phyloP scores from a whole-genome alignment of 2,888 invertebrate species.

The Sarcophaga rosellei region DNA sequence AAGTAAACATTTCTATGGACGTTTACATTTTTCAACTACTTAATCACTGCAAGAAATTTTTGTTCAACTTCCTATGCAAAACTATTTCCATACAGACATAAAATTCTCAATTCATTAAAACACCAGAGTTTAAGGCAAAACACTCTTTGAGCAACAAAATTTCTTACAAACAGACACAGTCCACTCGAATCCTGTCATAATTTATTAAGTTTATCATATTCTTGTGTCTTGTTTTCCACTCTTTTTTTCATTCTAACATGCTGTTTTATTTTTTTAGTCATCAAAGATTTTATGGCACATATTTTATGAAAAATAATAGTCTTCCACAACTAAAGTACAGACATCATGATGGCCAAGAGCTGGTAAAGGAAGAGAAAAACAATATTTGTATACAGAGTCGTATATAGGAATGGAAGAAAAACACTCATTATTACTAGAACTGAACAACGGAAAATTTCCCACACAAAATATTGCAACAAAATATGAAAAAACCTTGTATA shows the following conservation, averaged over 20 bases:
- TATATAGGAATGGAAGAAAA: not conserved
- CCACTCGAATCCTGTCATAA: not conserved
- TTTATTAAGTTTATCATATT: not conserved
- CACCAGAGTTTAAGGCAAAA: not conserved
- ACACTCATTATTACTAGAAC: not conserved
- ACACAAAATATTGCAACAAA: not conserved
- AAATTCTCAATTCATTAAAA: not conserved
- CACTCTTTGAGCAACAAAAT: not conserved
- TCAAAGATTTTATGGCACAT: not conserved
- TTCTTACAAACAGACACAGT: not conserved
- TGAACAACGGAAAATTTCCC: not conserved
- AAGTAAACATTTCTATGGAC: too few species aligned
- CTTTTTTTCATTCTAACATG: not conserved
- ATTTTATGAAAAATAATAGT: conserved; percentile 1
- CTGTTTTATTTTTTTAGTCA: not conserved
- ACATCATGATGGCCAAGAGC: conserved; percentile 31
- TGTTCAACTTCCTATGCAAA: not conserved
- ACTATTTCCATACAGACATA: not conserved
- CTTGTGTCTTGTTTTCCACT: not conserved
- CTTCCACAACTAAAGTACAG: not conserved
- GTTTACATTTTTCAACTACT: too few species aligned
- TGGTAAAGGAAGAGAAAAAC: not conserved
- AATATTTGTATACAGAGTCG: too few species aligned
- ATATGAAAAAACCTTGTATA: not conserved
- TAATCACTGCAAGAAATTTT: not conserved